Evolutionary conservation across 1,140 invertebrate genomes (phyloP).

Genomic region (Meloidogyne hapla): DNA sequence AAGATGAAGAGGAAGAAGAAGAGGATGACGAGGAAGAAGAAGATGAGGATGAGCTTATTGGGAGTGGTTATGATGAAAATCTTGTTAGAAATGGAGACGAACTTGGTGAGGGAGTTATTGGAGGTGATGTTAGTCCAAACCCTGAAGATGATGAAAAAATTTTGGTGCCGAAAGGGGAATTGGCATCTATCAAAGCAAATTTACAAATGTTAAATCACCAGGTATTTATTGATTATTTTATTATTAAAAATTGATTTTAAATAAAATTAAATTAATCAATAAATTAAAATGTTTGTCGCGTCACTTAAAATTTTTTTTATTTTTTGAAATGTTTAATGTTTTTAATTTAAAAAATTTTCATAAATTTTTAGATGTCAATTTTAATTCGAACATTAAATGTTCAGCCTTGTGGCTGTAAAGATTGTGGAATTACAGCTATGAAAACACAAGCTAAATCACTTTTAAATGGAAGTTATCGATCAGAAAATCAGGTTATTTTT

Average conservation of each 20-base stretch:
- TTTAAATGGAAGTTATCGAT: not conserved
- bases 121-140: not conserved
- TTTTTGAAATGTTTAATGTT: too few relatives aligned
- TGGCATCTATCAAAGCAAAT: slow-evolving; percentile 11
- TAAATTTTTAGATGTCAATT: slow-evolving; percentile 17
- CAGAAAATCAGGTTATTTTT: not conserved
- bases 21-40: slow-evolving; percentile 18
- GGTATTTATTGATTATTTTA: slow-evolving; percentile 4
- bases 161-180: slow-evolving; percentile 8
- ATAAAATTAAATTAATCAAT: too few relatives aligned
- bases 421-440: slow-evolving; percentile 13
- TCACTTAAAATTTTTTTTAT: slow-evolving; percentile 7
- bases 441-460: slow-evolving; percentile 1
- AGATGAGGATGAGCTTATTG: slow-evolving; percentile 28
- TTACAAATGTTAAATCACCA: slow-evolving; percentile 30
- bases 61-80: slow-evolving; percentile 13
- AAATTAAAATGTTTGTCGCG: not conserved
- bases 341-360: not conserved
- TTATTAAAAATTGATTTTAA: not conserved
- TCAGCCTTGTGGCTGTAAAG: slow-evolving; percentile 15
- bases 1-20: slow-evolving; percentile 25
- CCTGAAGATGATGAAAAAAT: not conserved
- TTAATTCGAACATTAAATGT: slow-evolving; percentile 29
- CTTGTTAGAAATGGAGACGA: not conserved
- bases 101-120: not conserved